A percentile compares a stretch with the other conserved stretches of the same genome.
phyloP scores from a whole-genome alignment of 2,888 invertebrate species.

The Sipha maydis region DNA sequence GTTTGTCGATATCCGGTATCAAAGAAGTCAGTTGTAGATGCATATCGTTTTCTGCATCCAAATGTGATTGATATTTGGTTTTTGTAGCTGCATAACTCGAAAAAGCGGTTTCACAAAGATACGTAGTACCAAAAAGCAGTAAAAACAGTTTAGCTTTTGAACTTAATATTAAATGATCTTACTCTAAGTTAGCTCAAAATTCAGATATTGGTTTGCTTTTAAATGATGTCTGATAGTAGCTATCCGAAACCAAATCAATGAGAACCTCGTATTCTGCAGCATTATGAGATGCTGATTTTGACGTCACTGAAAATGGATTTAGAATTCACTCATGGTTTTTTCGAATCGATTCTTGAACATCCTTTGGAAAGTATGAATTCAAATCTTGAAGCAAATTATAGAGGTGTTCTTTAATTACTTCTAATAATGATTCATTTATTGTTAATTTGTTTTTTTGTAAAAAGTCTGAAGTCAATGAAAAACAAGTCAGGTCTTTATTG shows the following conservation, averaged over 20 bases:
- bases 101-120: slow-evolving; percentile 30
- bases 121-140: slow-evolving; percentile 22
- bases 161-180: slow-evolving; percentile 16
- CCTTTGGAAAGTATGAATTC: slow-evolving; percentile 7
- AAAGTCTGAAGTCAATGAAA: not conserved
- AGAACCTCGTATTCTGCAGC: slow-evolving; percentile 22
- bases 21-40: too few relatives aligned
- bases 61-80: slow-evolving; percentile 11
- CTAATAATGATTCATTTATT: not conserved
- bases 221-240: not conserved
- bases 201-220: slow-evolving; percentile 21
- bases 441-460: not conserved
- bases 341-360: slow-evolving; percentile 17
- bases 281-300: not conserved
- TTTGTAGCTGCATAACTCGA: not conserved
- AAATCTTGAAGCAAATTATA: slow-evolving; percentile 5
- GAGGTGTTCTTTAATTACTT: not conserved
- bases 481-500: slow-evolving; percentile 10
- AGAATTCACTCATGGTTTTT: slow-evolving; percentile 2
- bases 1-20: too few relatives aligned
- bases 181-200: not conserved
- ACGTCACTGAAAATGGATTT: slow-evolving; percentile 14
- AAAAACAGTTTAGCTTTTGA: slow-evolving; percentile 10
- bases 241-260: slow-evolving; percentile 9
- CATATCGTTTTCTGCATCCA: not conserved